Evolutionary conservation across 1,140 invertebrate genomes (phyloP).

Genomic region (Tribolium madens): DNA sequence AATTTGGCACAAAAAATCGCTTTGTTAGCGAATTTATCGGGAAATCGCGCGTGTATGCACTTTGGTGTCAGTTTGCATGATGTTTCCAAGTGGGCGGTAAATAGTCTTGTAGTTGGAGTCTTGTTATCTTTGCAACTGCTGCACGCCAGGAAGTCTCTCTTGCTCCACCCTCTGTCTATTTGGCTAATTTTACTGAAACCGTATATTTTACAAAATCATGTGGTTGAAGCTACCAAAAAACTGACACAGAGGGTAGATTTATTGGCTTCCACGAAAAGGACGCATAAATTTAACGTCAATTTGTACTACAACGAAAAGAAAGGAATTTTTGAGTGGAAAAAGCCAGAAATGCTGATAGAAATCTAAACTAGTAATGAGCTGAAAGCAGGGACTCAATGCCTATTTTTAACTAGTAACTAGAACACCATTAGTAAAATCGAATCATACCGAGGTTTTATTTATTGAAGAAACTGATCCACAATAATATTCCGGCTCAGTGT

Average conservation of each 20-base stretch:
- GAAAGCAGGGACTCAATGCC: no score
- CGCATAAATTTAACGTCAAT: constrained; percentile 11
- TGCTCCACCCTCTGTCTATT: constrained; percentile 36
- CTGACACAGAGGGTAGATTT: neutral
- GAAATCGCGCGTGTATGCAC: no score
- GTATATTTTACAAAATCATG: constrained; percentile 19
- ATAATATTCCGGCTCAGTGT: no score
- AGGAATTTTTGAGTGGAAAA: neutral
- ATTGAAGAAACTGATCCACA: no score
- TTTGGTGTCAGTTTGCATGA: constrained; percentile 28
- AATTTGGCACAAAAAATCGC: neutral
- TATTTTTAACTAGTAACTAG: no score
- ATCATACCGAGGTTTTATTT: no score
- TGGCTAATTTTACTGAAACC: constrained; percentile 32
- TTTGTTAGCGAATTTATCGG: no score
- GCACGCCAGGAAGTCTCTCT: constrained; percentile 31
- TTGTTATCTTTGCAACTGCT: constrained; percentile 31
- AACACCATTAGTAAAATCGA: no score
- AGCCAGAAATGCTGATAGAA: no score
- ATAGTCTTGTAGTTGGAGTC: constrained; percentile 15
- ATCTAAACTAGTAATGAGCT: no score
- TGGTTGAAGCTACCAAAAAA: constrained; percentile 9
- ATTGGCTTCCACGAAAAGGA: constrained; percentile 10
- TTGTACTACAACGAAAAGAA: constrained; percentile 6
- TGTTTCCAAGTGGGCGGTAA: constrained; percentile 36